A percentile compares a stretch with the other conserved stretches of the same genome.
Conservation (phyloP, 2,888 invertebrate genomes). For the Strigamia transsilvanica region DNA sequence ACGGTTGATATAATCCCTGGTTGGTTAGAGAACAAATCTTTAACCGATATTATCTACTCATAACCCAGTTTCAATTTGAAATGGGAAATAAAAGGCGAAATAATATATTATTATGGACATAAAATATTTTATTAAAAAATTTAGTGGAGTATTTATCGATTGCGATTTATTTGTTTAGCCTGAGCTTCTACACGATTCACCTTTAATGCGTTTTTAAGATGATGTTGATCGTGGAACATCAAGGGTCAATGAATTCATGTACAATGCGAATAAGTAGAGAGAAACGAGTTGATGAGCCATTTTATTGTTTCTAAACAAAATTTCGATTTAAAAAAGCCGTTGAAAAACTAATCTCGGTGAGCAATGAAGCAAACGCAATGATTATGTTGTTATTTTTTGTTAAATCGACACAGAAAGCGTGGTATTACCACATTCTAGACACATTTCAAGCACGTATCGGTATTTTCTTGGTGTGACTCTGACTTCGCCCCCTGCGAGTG, state of each 20-base stretch:
- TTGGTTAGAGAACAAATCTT: constrained; percentile 43
- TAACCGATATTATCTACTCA: constrained; percentile 41
- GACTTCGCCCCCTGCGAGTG: background rate
- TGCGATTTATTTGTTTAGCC: constrained; percentile 3
- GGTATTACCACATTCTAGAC: too few species aligned
- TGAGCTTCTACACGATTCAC: constrained; percentile 7
- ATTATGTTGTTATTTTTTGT: too few species aligned
- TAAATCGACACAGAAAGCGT: too few species aligned
- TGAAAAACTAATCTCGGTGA: too few species aligned
- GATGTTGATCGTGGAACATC: background rate
- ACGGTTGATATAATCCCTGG: background rate
- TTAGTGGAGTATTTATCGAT: background rate
- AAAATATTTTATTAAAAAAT: background rate
- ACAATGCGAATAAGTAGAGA: background rate
- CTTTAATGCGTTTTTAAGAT: constrained; percentile 19
- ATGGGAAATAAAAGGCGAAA: constrained; percentile 16
- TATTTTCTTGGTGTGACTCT: background rate
- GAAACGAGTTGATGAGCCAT: background rate
- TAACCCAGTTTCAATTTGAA: constrained; percentile 45
- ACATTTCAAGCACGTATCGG: background rate
- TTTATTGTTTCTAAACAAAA: background rate
- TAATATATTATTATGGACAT: background rate
- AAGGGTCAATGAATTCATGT: constrained; percentile 25
- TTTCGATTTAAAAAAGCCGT: too few species aligned
- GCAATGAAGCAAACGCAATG: too few species aligned